Conservation (phyloP, 2,888 invertebrate species). For the Agrotis ipsilon region DNA sequence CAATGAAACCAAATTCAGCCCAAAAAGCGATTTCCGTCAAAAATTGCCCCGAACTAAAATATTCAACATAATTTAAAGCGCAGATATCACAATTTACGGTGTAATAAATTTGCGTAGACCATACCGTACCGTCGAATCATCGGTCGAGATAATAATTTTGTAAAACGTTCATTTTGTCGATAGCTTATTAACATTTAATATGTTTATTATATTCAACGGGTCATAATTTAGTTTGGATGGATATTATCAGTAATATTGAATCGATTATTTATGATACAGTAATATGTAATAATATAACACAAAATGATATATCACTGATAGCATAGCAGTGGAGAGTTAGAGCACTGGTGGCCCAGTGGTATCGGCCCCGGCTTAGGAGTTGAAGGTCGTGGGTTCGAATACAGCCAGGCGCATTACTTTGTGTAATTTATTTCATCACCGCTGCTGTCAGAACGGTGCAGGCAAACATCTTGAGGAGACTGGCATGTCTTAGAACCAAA, state of each 20-base stretch:
- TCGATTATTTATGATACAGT: conserved; percentile 2
- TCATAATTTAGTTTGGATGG: conserved; percentile 44
- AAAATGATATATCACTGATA: background rate
- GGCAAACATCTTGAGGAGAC: too few relatives aligned
- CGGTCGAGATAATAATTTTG: conserved; percentile 63
- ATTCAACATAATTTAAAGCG: conserved; percentile 49
- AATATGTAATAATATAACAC: too few relatives aligned
- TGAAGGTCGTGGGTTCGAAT: too few relatives aligned
- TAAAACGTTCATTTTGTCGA: conserved; percentile 56
- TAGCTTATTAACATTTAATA: conserved; percentile 64
- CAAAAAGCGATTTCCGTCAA: conserved; percentile 4
- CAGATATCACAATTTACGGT: conserved; percentile 58
- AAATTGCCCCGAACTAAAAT: conserved; percentile 41
- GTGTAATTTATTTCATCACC: too few relatives aligned
- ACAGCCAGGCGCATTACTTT: too few relatives aligned
- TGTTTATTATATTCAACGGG: conserved; percentile 40
- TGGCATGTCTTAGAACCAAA: too few relatives aligned
- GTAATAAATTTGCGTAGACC: conserved; percentile 57
- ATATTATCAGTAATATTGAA: conserved; percentile 1
- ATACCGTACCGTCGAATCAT: conserved; percentile 51
- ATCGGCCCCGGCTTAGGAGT: too few relatives aligned
- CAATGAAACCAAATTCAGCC: background rate
- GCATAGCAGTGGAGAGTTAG: too few relatives aligned
- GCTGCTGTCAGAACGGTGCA: too few relatives aligned
- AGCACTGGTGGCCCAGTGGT: too few relatives aligned